Percentiles rank a stretch among this genome's conserved stretches.
phyloP scores from a whole-genome alignment of 2,888 invertebrate genomes.

The Notodonta dromedarius region DNA sequence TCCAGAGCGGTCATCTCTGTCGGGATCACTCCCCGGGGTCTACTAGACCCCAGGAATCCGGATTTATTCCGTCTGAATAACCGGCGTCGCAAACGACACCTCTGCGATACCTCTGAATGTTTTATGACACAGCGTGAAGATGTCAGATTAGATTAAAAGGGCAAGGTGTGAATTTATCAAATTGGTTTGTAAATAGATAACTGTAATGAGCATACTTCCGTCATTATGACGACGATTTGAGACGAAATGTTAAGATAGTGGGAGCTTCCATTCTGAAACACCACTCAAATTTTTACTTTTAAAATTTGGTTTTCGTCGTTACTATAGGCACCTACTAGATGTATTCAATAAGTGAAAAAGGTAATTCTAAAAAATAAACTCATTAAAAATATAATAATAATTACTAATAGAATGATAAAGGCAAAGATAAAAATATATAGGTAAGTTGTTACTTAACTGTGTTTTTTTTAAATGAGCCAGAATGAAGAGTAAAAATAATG shows the following conservation, averaged over 20 bases:
- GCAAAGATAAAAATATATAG: too few relatives aligned
- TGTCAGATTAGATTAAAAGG: constrained; percentile 70
- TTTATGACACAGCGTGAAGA: constrained; percentile 66
- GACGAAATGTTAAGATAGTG: too few relatives aligned
- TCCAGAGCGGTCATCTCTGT: constrained; percentile 79
- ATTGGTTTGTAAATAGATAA: constrained; percentile 12
- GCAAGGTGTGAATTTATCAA: constrained; percentile 31
- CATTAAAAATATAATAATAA: too few relatives aligned
- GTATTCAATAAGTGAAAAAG: too few relatives aligned
- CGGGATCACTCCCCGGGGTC: constrained; percentile 78
- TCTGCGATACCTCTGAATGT: constrained; percentile 62
- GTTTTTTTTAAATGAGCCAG: too few relatives aligned
- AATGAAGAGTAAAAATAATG: too few relatives aligned
- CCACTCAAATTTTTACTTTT: not conserved
- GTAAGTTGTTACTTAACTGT: too few relatives aligned
- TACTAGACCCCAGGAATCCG: constrained; percentile 70
- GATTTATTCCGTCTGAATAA: constrained; percentile 79
- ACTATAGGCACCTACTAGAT: too few relatives aligned
- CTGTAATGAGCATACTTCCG: not conserved
- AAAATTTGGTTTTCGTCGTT: too few relatives aligned
- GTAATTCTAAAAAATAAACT: too few relatives aligned
- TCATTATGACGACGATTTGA: not conserved
- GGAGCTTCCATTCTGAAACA: too few relatives aligned
- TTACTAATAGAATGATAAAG: too few relatives aligned
- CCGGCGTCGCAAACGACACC: constrained; percentile 68